Base-by-base conservation (phyloP, 2,797 vertebrate species). In the Gallinago solitaria region DNA sequence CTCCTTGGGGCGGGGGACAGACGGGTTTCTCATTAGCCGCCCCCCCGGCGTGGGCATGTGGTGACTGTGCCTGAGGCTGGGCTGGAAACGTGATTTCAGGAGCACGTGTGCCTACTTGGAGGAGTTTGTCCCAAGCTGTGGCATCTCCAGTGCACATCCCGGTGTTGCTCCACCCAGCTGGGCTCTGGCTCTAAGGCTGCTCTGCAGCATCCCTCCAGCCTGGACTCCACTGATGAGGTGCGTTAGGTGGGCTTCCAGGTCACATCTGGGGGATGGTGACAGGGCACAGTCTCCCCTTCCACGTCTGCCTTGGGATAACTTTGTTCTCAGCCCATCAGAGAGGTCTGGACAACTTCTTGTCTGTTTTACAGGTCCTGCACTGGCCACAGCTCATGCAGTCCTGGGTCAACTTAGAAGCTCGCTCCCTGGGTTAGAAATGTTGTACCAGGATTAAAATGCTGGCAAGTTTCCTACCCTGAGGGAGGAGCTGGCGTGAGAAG, bases 11-110 rank as follows among this genome's bases (percentile, higher is more conserved):
- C 0, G 1, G 64, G 76, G 87, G 91, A 87, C 97, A 97, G 97
- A 88, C 10, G 93, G 93, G 91, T 97, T 98, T 97, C 85, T 89
- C 97, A 93, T 98, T 81, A 97, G 83, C 82, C 12, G 3, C 35
- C 69, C 89, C 81, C 83, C 83, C 79, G 53, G 80, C 10, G 1
- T 2, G 4, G 23, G 92, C 78, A 35, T 69, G 83, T 4, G 2
- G 65, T 23, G 85, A 69, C 71, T 30, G 20, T 43, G 87, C 47
- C 47, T 39, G 85, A 59, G 77, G n/a, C 80, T 18, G 2, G 65
- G 51, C 53, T 87, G 64, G 71, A 93, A 53, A 9, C 2, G 0
- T 2, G 5, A 37, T 50, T 81, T 23, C 56, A 30, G 77, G 69
- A 84, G 80, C 79, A 35, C 2, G 0, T 27, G 43, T 45, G 70